Evolutionary conservation across 1,140 invertebrate genomes (phyloP), one percentile per base, ranked within the genome.

Genomic region (Protaetia brevitarsis): DNA sequence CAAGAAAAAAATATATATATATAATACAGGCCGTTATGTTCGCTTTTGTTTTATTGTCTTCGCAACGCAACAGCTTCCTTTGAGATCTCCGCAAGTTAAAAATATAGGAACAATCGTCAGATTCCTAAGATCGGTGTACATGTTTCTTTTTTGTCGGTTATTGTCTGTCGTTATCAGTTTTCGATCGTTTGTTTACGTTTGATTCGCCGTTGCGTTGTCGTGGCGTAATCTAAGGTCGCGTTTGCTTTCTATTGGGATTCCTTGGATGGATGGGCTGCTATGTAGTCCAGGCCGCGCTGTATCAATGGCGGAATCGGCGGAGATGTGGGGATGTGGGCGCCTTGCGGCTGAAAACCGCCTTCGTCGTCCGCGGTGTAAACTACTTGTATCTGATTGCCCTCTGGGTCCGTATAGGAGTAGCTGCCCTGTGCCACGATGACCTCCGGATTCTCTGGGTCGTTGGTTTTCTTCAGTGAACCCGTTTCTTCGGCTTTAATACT

Each of bases 351-450:
- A 73, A 91, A 92, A 23, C 89, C 89, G 66, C 86, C 86, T 71
- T 89, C 89, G 72, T 89, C 87, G 76, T 93, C 91, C 1, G 92
- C 92, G 2, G 86, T 83, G 76, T 94, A 95, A 64, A 84, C 87
- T 0, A 95, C 79, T 0, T 84, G 81, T 67, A 93, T 90, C 19
- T 88, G 84, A 37, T 87, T 88, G 60, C 92, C 92, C 72, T 93
- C 90, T 0, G 89, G 89, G 10, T 91, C 89, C 0, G 90, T 92
- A 76, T 93, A 94, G 56, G 89, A 89, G 67, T 85, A 91, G n/a
- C 85, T 85, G 34, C 91, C 90, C 74, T 86, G 82, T 3, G 88
- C 88, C 16, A 87, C 82, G 63, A 87, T 84, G 34, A 86, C 84
- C 71, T 87, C 84, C 68, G 80, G 81, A 31, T 81, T 77, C 68